Conservation (phyloP, 2,113 vertebrate genomes). For the Malurus cyaneus region DNA sequence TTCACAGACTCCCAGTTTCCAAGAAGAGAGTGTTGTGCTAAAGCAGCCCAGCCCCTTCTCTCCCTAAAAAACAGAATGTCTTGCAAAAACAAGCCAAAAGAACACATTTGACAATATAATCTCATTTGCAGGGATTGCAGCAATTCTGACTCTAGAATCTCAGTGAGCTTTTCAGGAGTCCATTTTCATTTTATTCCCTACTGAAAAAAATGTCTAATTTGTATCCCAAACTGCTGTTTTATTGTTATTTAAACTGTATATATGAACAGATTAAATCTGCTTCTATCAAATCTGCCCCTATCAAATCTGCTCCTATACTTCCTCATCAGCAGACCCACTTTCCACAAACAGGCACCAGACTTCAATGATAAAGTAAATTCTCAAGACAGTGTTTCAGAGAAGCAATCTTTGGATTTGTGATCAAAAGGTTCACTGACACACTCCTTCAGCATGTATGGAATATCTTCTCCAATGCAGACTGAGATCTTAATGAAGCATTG, state of each 20-base stretch:
- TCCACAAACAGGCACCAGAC: background rate
- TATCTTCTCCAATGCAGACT: background rate
- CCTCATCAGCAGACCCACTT: background rate
- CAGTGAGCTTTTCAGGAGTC: background rate
- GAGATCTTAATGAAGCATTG: background rate
- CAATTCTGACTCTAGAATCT: background rate
- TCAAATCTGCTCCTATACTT: background rate
- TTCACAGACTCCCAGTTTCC: background rate
- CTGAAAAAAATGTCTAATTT: background rate
- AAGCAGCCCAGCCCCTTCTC: background rate
- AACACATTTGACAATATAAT: background rate
- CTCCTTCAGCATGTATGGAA: background rate
- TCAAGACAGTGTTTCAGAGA: background rate
- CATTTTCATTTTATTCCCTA: background rate
- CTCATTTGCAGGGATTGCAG: background rate
- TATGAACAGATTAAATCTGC: background rate
- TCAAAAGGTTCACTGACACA: background rate
- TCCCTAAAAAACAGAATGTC: background rate
- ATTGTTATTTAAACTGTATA: background rate
- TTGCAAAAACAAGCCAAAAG: background rate
- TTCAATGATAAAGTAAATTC: background rate
- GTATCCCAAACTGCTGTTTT: background rate
- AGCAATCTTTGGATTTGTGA: background rate
- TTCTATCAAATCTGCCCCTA: background rate
- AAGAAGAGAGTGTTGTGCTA: background rate